These are phyloP conservation scores for Linurgus olivaceus DNA, from an alignment of 2,797 vertebrate genomes.

Conservation along the genomic window DNA sequence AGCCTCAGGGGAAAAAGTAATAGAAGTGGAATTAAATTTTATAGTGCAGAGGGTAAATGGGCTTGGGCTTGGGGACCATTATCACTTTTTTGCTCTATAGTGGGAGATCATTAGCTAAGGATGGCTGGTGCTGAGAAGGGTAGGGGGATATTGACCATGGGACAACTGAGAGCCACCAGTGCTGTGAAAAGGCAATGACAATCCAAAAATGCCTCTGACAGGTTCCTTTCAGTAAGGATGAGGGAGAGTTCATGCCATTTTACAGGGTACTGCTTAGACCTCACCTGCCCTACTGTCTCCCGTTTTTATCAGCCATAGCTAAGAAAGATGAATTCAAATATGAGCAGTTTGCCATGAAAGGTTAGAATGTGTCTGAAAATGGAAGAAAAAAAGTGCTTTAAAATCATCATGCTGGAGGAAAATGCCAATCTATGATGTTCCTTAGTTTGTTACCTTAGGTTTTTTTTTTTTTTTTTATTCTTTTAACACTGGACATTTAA, in stretches of 20 bases:
- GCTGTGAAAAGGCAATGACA: neutral
- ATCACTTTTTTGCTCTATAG: neutral
- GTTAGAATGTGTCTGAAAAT: neutral
- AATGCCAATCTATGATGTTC: neutral
- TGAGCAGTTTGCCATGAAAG: neutral
- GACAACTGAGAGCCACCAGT: neutral
- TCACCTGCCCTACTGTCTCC: neutral
- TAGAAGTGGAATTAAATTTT: neutral
- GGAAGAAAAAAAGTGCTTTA: neutral
- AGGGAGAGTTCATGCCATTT: neutral
- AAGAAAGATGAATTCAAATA: slow-evolving; percentile 4
- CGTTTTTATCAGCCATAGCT: slow-evolving; percentile 20
- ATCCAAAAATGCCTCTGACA: neutral
- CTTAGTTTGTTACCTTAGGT: neutral
- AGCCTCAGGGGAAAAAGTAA: neutral
- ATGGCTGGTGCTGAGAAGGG: neutral
- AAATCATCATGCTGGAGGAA: neutral
- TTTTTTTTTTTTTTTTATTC: neutral
- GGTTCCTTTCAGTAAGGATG: neutral
- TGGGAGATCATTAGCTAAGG: slow-evolving; percentile 4
- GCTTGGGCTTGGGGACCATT: neutral
- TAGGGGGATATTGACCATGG: neutral
- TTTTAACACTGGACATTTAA: neutral
- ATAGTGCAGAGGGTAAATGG: neutral
- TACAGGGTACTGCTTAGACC: neutral